phyloP scores from a whole-genome alignment of 2,888 invertebrate genomes.

The Cylindroiulus punctatus region DNA sequence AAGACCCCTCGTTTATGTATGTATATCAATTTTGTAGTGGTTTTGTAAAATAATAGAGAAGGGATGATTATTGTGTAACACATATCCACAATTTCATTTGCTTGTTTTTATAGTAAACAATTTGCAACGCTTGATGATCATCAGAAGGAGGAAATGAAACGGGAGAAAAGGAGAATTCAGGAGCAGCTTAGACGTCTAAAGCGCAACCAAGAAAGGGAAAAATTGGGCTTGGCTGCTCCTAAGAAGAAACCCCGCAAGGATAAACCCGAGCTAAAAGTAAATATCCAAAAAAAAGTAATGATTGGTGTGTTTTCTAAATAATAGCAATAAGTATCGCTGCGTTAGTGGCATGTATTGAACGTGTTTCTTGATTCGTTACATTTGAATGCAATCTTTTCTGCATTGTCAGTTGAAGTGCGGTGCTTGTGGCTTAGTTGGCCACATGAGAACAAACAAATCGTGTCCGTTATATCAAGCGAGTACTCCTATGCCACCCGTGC shows the following conservation, averaged over 20 bases:
- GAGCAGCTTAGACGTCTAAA: slow-evolving; percentile 95
- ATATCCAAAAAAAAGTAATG: slow-evolving; percentile 43
- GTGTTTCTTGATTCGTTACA: neutral
- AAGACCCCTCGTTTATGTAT: slow-evolving; percentile 74
- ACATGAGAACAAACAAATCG: slow-evolving; percentile 93
- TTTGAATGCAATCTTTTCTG: neutral
- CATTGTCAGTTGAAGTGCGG: slow-evolving; percentile 82
- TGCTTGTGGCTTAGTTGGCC: slow-evolving; percentile 86
- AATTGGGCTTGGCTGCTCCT: slow-evolving; percentile 63
- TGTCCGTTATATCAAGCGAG: slow-evolving; percentile 90
- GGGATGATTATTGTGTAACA: too few species aligned
- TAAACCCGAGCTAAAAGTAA: slow-evolving; percentile 82
- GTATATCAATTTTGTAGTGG: slow-evolving; percentile 54
- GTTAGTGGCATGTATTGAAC: neutral
- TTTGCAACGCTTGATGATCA: slow-evolving; percentile 97
- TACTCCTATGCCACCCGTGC: slow-evolving; percentile 71
- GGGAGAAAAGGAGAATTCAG: slow-evolving; percentile 94
- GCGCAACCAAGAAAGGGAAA: slow-evolving; percentile 80
- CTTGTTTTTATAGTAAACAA: slow-evolving; percentile 71
- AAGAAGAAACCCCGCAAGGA: slow-evolving; percentile 78
- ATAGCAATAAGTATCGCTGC: neutral
- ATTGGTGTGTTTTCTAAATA: slow-evolving; percentile 39
- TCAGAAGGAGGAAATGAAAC: slow-evolving; percentile 98
- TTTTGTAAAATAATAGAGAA: neutral
- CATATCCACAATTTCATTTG: neutral